These are phyloP conservation scores for Anguilla anguilla DNA, from an alignment of 2,797 vertebrate genomes.

Conservation along the genomic window DNA sequence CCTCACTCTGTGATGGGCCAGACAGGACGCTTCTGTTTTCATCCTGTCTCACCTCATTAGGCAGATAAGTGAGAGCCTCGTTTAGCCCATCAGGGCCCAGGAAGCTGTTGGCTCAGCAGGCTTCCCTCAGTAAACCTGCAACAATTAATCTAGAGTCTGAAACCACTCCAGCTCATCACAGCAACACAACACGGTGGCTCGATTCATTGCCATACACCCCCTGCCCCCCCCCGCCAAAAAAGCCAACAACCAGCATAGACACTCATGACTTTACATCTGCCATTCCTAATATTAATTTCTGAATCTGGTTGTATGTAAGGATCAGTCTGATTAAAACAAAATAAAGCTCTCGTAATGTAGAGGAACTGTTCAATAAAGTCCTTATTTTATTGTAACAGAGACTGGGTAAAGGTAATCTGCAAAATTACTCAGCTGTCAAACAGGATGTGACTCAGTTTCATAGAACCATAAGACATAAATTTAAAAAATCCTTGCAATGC, in stretches of 20 bases:
- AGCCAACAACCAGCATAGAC: neutral
- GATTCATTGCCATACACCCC: neutral
- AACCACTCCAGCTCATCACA: constrained; percentile 7
- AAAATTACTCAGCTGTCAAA: neutral
- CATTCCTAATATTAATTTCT: neutral
- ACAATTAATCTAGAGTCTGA: constrained; percentile 1
- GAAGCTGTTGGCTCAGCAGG: neutral
- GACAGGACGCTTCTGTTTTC: neutral
- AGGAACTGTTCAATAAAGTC: neutral
- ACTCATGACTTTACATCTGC: neutral
- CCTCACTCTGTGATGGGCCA: neutral
- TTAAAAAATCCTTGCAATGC: neutral
- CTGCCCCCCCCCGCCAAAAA: neutral
- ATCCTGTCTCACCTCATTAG: neutral
- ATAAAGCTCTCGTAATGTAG: neutral
- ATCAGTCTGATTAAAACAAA: neutral
- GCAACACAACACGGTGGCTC: neutral
- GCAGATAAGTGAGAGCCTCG: neutral
- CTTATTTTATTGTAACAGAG: neutral
- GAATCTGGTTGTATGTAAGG: neutral
- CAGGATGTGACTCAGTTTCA: constrained; percentile 4
- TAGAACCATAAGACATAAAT: neutral
- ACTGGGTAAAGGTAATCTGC: neutral
- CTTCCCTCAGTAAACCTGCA: neutral
- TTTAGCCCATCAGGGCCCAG: neutral